Percentiles rank a stretch among this genome's conserved stretches.
Conservation (phyloP, 2,888 invertebrate species). For the Callyntrura sp. region DNA sequence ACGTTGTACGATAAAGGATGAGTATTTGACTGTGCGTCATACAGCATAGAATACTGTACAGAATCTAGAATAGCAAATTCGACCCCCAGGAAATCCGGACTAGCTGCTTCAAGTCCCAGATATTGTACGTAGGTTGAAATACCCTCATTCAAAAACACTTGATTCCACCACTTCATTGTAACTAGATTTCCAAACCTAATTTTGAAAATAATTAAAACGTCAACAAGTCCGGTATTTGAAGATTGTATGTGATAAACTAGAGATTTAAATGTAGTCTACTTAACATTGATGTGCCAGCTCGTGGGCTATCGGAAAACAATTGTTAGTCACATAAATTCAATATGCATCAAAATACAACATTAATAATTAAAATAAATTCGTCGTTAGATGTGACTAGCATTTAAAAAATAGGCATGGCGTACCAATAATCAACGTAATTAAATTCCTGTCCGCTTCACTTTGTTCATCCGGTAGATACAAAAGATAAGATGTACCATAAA, state of each 20-base stretch:
- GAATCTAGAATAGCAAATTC: slow-evolving; percentile 63
- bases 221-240: background rate
- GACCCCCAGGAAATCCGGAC: slow-evolving; percentile 62
- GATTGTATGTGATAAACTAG: too few relatives aligned
- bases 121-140: slow-evolving; percentile 67
- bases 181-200: slow-evolving; percentile 78
- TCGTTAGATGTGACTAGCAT: too few relatives aligned
- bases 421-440: slow-evolving; percentile 66
- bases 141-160: slow-evolving; percentile 79
- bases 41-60: slow-evolving; percentile 70
- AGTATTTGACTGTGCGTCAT: slow-evolving; percentile 53
- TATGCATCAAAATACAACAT: background rate
- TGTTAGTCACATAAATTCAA: background rate
- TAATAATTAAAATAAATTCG: too few relatives aligned
- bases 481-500: slow-evolving; percentile 59
- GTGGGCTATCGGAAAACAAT: slow-evolving; percentile 50
- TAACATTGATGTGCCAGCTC: slow-evolving; percentile 76
- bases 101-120: slow-evolving; percentile 63
- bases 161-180: slow-evolving; percentile 80
- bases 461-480: slow-evolving; percentile 52
- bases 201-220: background rate
- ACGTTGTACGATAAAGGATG: slow-evolving; percentile 85
- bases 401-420: too few relatives aligned
- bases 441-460: slow-evolving; percentile 57
- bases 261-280: slow-evolving; percentile 1